These are phyloP conservation scores for Miltochrista miniata DNA, from an alignment of 2,888 invertebrate species.

Conservation along the genomic window DNA sequence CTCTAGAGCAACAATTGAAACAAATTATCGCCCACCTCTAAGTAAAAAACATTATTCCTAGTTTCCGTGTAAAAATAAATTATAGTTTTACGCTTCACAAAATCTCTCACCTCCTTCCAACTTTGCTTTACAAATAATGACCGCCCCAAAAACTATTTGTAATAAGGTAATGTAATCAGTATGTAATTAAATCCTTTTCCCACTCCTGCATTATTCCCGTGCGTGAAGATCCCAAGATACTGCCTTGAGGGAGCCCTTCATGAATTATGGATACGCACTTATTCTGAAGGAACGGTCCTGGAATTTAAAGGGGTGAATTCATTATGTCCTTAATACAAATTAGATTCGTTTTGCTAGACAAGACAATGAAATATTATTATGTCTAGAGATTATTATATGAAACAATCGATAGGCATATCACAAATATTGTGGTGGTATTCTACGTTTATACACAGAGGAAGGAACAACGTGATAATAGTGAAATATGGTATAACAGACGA, in stretches of 20 bases:
- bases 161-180: slow-evolving; percentile 22
- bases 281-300: slow-evolving; percentile 11
- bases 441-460: too few relatives aligned
- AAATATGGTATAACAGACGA: too few relatives aligned
- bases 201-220: slow-evolving; percentile 33
- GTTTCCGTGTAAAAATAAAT: neutral
- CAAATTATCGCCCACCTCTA: neutral
- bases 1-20: neutral
- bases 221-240: slow-evolving; percentile 52
- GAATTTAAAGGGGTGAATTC: slow-evolving; percentile 1
- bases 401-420: too few relatives aligned
- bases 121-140: slow-evolving; percentile 19
- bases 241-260: slow-evolving; percentile 27
- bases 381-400: too few relatives aligned
- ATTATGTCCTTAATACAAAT: neutral
- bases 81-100: slow-evolving; percentile 6
- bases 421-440: too few relatives aligned
- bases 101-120: slow-evolving; percentile 13
- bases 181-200: slow-evolving; percentile 48
- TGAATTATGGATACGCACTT: slow-evolving; percentile 35
- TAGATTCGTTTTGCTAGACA: neutral
- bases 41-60: neutral
- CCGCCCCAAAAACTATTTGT: slow-evolving; percentile 21
- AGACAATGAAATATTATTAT: too few relatives aligned
- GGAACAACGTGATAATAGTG: too few relatives aligned